phyloP scores from a whole-genome alignment of 2,113 vertebrate species.

The Columba livia region DNA sequence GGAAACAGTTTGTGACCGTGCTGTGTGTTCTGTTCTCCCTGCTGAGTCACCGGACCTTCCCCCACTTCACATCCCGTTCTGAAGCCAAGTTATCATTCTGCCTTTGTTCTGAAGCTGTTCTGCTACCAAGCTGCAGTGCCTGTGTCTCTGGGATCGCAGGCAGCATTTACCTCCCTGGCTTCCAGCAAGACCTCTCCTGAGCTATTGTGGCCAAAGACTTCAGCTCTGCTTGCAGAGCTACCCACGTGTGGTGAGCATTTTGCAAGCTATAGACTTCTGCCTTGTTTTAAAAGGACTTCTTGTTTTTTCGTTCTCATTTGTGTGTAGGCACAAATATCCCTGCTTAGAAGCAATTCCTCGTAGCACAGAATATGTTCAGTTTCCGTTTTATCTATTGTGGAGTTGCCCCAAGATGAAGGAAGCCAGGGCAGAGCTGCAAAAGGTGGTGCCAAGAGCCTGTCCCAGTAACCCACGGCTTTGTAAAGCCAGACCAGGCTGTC shows the following conservation, averaged over 20 bases:
- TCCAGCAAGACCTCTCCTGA: neutral
- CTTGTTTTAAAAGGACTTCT: neutral
- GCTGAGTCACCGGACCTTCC: neutral
- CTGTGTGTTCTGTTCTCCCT: neutral
- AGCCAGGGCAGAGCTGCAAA: neutral
- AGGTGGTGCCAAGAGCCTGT: neutral
- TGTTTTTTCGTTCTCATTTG: neutral
- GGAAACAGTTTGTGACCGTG: fast-evolving
- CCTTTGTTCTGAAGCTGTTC: neutral
- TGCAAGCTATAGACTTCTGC: neutral
- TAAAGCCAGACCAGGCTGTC: neutral
- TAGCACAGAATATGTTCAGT: neutral
- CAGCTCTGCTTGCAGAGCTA: neutral
- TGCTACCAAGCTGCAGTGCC: neutral
- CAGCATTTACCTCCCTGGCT: neutral
- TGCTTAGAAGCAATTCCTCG: neutral
- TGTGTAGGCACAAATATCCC: neutral
- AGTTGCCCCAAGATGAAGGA: neutral
- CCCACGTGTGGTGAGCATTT: neutral
- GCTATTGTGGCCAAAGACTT: neutral
- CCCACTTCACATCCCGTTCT: fast-evolving
- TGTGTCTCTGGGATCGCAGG: neutral
- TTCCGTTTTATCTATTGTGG: fast-evolving
- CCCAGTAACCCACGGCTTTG: neutral
- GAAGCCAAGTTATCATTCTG: neutral